phyloP scores from a whole-genome alignment of 2,113 vertebrate genomes.

The Morone chrysops region DNA sequence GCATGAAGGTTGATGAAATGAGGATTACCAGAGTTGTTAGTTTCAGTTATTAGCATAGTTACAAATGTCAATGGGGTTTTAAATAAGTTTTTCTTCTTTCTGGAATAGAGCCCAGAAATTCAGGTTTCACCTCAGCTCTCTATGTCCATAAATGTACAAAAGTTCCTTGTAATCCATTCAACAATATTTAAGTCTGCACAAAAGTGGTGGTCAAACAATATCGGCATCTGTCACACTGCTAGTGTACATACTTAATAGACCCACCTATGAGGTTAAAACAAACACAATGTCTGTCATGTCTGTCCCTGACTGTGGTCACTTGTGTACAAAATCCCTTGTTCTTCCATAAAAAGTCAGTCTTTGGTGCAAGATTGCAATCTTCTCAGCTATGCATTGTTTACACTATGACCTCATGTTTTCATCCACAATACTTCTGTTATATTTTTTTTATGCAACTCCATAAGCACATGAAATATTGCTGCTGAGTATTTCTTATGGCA shows the following conservation, averaged over 20 bases:
- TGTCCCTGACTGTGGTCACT: not conserved
- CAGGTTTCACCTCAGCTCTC: no score
- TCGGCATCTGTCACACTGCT: not conserved
- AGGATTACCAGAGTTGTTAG: not conserved
- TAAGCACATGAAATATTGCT: slow-evolving; percentile 25
- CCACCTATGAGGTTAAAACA: not conserved
- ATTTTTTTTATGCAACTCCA: not conserved
- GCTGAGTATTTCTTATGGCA: slow-evolving; percentile 10
- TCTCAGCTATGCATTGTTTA: not conserved
- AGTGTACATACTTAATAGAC: not conserved
- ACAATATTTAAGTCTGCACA: not conserved
- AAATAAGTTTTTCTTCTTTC: no score
- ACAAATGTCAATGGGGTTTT: no score
- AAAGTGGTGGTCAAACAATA: not conserved
- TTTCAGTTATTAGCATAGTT: no score
- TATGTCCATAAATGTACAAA: not conserved
- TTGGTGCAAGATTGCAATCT: not conserved
- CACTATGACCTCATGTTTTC: slow-evolving; percentile 13
- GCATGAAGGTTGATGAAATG: not conserved
- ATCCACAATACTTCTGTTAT: slow-evolving; percentile 6
- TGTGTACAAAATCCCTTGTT: not conserved
- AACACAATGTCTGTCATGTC: not conserved
- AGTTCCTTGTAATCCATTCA: not conserved
- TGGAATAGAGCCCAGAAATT: no score
- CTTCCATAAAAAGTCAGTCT: slow-evolving; percentile 3